Conservation (phyloP, 2,113 vertebrate species). For the Hydropotes inermis region DNA sequence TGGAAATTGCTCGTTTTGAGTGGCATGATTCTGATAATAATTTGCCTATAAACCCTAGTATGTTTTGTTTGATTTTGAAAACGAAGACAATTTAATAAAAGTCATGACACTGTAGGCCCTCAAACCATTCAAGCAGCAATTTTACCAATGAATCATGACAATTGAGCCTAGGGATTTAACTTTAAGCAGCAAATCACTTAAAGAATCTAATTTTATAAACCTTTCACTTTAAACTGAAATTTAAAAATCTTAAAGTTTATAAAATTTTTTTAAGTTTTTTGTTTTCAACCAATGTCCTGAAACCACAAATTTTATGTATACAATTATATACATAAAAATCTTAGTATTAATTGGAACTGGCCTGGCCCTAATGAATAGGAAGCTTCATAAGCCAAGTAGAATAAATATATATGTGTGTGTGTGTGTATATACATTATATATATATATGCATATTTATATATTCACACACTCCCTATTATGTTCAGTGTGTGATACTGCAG, state of each 20-base stretch:
- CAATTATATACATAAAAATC: not conserved
- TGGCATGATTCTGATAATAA: not conserved
- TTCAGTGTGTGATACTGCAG: not conserved
- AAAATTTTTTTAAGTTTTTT: not conserved
- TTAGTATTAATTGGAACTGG: not conserved
- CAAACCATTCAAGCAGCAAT: not conserved
- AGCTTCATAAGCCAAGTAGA: not conserved
- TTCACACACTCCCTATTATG: not conserved
- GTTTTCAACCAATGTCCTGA: not conserved
- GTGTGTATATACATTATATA: no score
- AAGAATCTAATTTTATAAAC: constrained; percentile 49
- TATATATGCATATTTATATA: not conserved
- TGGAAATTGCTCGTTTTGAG: not conserved
- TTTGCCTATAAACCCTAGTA: not conserved
- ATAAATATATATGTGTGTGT: not conserved
- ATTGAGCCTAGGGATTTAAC: not conserved
- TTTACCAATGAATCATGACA: not conserved
- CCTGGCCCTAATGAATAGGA: not conserved
- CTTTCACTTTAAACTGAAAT: constrained; percentile 59
- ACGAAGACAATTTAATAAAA: constrained; percentile 11
- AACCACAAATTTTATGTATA: constrained; percentile 3
- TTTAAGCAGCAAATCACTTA: not conserved
- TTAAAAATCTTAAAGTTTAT: not conserved
- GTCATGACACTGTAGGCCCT: constrained; percentile 21
- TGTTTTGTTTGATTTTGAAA: not conserved